Conservation (phyloP, 1,140 invertebrate species). For the Lepidostoma basale region DNA sequence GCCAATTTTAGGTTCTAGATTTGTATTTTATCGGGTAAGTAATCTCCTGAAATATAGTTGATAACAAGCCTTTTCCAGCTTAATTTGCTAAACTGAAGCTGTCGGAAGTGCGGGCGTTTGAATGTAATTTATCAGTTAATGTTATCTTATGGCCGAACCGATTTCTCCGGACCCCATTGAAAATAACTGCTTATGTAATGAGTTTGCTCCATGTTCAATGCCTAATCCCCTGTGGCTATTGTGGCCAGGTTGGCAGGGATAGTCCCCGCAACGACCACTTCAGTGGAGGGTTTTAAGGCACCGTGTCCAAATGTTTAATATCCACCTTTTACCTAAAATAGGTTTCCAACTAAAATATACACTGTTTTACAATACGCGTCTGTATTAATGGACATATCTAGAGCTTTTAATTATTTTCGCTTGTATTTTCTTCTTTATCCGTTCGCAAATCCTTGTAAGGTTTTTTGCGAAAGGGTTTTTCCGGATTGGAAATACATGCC, state of each 20-base stretch:
- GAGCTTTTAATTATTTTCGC: neutral
- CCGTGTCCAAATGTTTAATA: neutral
- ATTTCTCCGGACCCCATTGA: slow-evolving; percentile 40
- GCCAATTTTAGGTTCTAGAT: neutral
- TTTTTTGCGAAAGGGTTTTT: neutral
- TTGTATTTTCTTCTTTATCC: slow-evolving; percentile 4
- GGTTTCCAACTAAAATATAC: too few species aligned
- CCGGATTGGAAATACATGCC: neutral
- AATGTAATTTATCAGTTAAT: slow-evolving; percentile 37
- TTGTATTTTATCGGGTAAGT: neutral
- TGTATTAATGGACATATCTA: too few species aligned
- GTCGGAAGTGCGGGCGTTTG: neutral
- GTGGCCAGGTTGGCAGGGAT: slow-evolving; percentile 13
- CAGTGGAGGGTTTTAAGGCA: neutral
- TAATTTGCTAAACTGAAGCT: slow-evolving; percentile 3
- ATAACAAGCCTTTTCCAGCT: slow-evolving; percentile 3
- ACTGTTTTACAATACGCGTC: too few species aligned
- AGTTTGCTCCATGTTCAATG: slow-evolving; percentile 32
- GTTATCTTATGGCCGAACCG: slow-evolving; percentile 29
- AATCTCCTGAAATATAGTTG: neutral
- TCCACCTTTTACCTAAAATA: too few species aligned
- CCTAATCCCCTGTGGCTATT: slow-evolving; percentile 39
- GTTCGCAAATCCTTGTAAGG: neutral
- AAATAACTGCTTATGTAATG: slow-evolving; percentile 45
- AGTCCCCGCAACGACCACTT: neutral